Evolutionary conservation across 1,140 invertebrate species (phyloP).

Genomic region (Pentalonia nigronervosa): DNA sequence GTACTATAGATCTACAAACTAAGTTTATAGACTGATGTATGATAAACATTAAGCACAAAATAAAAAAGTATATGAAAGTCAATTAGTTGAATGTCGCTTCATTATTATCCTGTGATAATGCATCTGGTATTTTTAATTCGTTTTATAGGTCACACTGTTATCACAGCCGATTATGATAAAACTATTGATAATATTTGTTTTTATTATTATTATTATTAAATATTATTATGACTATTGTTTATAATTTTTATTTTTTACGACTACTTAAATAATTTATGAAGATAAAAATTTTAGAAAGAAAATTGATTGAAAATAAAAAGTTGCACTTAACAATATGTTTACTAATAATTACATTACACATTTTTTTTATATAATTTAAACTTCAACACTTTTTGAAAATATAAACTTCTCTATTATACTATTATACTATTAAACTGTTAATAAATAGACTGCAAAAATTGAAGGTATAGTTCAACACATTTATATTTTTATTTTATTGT

Average conservation of each 20-base stretch:
- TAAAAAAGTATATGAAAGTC: too few species aligned
- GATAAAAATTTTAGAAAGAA: neutral
- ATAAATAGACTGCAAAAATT: constrained; percentile 38
- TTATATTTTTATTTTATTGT: neutral
- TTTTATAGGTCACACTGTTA: neutral
- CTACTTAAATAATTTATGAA: neutral
- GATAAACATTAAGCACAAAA: too few species aligned
- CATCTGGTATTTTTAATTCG: neutral
- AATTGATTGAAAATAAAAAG: neutral
- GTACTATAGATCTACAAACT: too few species aligned
- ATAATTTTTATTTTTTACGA: neutral
- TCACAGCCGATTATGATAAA: neutral
- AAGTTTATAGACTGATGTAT: too few species aligned
- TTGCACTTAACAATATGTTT: neutral
- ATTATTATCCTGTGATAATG: neutral
- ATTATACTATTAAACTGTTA: neutral
- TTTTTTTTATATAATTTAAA: neutral
- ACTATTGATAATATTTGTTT: constrained; percentile 18
- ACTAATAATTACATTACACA: neutral
- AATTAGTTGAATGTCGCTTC: too few species aligned
- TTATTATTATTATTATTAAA: neutral
- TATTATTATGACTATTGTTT: neutral
- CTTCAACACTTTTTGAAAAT: neutral
- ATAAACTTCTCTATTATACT: neutral
- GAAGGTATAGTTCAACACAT: constrained; percentile 1